These are phyloP conservation scores for Parthenolecanium corni DNA, from an alignment of 2,888 invertebrate genomes.

Conservation along the genomic window DNA sequence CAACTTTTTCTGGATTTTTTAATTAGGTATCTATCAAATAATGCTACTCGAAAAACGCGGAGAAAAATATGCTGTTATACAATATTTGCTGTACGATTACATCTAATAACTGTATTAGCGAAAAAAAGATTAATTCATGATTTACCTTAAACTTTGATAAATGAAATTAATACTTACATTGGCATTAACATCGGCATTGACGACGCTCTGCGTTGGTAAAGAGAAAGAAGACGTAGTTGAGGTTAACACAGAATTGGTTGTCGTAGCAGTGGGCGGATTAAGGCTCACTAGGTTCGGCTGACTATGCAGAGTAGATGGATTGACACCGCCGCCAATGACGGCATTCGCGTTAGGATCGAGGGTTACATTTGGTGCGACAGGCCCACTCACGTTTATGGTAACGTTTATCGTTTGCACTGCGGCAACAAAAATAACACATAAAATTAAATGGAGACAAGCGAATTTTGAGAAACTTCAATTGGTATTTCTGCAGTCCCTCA, in stretches of 20 bases:
- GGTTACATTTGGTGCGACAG: constrained; percentile 17
- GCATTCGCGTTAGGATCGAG: constrained; percentile 27
- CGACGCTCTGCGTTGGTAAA: neutral
- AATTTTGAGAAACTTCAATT: too few relatives aligned
- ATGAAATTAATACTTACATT: constrained; percentile 1
- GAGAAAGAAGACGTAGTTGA: constrained; percentile 41
- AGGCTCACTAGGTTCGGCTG: constrained; percentile 4
- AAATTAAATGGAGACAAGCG: too few relatives aligned
- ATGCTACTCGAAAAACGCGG: constrained; percentile 70
- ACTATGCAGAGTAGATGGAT: constrained; percentile 8
- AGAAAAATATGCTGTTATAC: too few relatives aligned
- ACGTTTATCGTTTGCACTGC: neutral
- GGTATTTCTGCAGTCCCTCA: too few relatives aligned
- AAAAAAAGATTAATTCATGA: too few relatives aligned
- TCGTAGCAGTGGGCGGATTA: constrained; percentile 32
- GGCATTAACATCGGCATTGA: constrained; percentile 3
- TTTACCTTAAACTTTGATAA: too few relatives aligned
- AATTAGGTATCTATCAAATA: too few relatives aligned
- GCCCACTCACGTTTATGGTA: neutral
- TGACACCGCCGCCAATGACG: constrained; percentile 7
- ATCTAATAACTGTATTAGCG: too few relatives aligned
- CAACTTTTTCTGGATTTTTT: too few relatives aligned
- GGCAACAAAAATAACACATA: neutral
- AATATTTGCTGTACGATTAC: too few relatives aligned
- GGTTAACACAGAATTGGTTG: constrained; percentile 63